phyloP scores from a whole-genome alignment of 2,888 invertebrate species.

The Heliconius erato region DNA sequence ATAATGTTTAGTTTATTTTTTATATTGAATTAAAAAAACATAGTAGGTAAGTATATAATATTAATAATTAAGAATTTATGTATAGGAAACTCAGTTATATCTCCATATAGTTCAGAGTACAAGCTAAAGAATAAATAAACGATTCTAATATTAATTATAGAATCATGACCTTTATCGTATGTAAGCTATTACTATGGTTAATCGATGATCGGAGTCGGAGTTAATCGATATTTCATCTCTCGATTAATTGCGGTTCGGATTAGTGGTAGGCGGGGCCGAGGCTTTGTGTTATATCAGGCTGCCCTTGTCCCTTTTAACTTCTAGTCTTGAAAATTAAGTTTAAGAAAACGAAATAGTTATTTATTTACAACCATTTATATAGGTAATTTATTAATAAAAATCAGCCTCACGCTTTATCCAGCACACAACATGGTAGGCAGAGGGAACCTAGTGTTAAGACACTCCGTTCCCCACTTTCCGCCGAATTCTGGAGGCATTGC shows the following conservation, averaged over 20 bases:
- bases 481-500: too few relatives aligned
- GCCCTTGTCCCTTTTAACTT: conserved; percentile 59
- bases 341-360: neutral
- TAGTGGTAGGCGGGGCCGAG: conserved; percentile 69
- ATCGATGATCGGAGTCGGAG: conserved; percentile 59
- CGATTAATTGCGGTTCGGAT: conserved; percentile 80
- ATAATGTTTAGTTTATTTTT: too few relatives aligned
- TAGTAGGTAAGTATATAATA: too few relatives aligned
- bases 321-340: conserved; percentile 45
- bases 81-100: neutral
- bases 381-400: too few relatives aligned
- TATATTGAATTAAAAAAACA: too few relatives aligned
- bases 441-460: too few relatives aligned
- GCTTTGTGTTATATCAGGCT: conserved; percentile 75
- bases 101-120: neutral
- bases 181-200: conserved; percentile 55
- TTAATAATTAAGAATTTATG: neutral
- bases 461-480: too few relatives aligned
- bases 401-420: too few relatives aligned
- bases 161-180: conserved; percentile 41
- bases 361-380: neutral
- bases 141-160: conserved; percentile 35
- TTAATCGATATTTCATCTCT: conserved; percentile 68
- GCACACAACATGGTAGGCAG: too few relatives aligned
- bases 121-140: conserved; percentile 18